Base-by-base conservation (phyloP, 2,113 vertebrate species). In the Gorsachius goisagi region DNA sequence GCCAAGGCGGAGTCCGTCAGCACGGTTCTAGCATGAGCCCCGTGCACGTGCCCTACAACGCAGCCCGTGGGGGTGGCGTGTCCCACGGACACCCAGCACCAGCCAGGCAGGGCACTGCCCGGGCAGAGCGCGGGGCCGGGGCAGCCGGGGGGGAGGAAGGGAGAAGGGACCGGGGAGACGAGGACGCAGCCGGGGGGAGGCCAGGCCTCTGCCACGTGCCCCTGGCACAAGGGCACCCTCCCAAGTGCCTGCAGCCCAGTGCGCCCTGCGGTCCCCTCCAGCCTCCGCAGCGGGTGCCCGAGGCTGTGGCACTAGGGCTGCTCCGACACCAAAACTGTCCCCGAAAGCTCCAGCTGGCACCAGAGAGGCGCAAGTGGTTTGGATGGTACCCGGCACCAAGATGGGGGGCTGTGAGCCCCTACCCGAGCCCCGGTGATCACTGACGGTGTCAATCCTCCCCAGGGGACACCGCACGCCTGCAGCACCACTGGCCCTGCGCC, bases 31-130 rank as follows among this genome's bases (percentile, higher is more conserved):
- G 26, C 1, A 2, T 4, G 45, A 44, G 53, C 45, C 1, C 3
- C 0, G 2, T 5, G 35, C 12, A 6, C 8, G 14, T 3, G 2
- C 19, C 2, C 15, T 3, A 17, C 4, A 18, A 37, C 0, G 18
- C 28, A 22, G 50, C 22, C n/a, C 8, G 9, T 21, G 27, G 27
- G 49, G 9, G 3, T 14, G 59, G 15, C 7, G 7, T 9, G 33
- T 16, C 21, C 60, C 35, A 4, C 2, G 6, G 27, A 59, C 44
- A 20, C 12, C 26, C n/a, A 11, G 52, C 28, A 16, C 17, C 2
- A 0, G 17, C 64, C 28, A 4, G 15, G 64, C n/a, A 47, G 33
- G 26, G 79, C 22, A 5, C 30, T 15, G 30, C 44, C 20, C 4
- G 2, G 52, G 71, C 41, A 35, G 11, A 17, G 33, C 5, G 6